Evolutionary conservation across 2,888 invertebrate genomes (phyloP).

Genomic region (Leptopterna dolabrata): DNA sequence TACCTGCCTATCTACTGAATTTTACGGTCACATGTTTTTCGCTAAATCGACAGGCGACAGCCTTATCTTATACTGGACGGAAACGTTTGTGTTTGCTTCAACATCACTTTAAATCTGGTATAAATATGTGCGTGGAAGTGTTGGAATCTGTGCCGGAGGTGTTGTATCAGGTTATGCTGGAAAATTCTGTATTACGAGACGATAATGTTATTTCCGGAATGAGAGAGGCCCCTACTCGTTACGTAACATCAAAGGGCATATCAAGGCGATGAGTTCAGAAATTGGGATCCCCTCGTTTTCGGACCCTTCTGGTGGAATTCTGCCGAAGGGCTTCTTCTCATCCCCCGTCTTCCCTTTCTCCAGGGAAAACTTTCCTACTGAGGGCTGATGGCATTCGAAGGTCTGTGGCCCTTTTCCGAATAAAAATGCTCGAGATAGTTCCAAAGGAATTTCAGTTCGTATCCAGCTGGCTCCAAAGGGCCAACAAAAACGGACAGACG

Average conservation of each 20-base stretch:
- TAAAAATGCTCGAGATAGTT: neutral
- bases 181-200: neutral
- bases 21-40: too few relatives aligned
- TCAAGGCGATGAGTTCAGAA: slow-evolving; percentile 3
- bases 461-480: neutral
- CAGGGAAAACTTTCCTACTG: neutral
- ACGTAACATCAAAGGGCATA: slow-evolving; percentile 3
- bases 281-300: neutral
- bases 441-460: neutral
- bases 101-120: too few relatives aligned
- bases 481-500: neutral
- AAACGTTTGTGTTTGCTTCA: too few relatives aligned
- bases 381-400: neutral
- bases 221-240: neutral
- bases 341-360: neutral
- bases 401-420: neutral
- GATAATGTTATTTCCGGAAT: neutral
- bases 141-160: too few relatives aligned
- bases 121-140: too few relatives aligned
- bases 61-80: too few relatives aligned
- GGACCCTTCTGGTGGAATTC: neutral
- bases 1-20: too few relatives aligned
- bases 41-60: too few relatives aligned
- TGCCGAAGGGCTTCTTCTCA: neutral
- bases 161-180: neutral